Conservation (phyloP, 2,888 invertebrate genomes). For the Amphipyra berbera region DNA sequence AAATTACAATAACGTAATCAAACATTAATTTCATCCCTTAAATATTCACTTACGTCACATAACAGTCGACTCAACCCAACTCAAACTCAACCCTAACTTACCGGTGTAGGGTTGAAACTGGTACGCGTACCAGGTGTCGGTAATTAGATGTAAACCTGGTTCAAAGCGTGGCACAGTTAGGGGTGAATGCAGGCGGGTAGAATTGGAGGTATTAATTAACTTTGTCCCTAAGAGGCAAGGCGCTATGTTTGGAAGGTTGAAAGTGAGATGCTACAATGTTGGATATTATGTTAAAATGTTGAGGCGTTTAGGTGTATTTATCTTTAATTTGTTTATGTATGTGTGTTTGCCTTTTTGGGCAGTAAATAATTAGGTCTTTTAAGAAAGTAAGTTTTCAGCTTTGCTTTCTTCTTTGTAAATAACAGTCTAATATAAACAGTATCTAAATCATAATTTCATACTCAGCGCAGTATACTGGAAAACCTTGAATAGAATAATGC, state of each 20-base stretch:
- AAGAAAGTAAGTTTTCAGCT: too few species aligned
- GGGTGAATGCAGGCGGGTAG: conserved; percentile 47
- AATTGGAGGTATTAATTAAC: conserved; percentile 56
- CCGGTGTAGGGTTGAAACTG: conserved; percentile 34
- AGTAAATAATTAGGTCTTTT: too few species aligned
- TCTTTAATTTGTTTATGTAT: neutral
- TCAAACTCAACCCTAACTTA: conserved; percentile 31
- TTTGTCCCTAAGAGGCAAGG: conserved; percentile 31
- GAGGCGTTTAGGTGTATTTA: neutral
- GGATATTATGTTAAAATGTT: neutral
- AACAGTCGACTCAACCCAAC: conserved; percentile 9
- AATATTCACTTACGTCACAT: conserved; percentile 45
- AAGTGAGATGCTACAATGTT: neutral
- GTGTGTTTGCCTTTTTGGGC: neutral
- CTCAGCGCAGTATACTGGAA: too few species aligned
- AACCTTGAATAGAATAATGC: too few species aligned
- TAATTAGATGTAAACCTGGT: conserved; percentile 49
- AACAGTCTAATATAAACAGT: too few species aligned
- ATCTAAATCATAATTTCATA: too few species aligned
- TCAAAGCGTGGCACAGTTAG: conserved; percentile 53
- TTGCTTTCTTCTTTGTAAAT: too few species aligned
- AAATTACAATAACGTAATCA: conserved; percentile 53
- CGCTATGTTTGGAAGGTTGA: conserved; percentile 17
- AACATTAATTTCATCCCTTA: conserved; percentile 50
- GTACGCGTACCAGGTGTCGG: conserved; percentile 16